These are phyloP conservation scores for Scarus forsteni DNA, from an alignment of 2,797 vertebrate genomes.

Conservation along the genomic window DNA sequence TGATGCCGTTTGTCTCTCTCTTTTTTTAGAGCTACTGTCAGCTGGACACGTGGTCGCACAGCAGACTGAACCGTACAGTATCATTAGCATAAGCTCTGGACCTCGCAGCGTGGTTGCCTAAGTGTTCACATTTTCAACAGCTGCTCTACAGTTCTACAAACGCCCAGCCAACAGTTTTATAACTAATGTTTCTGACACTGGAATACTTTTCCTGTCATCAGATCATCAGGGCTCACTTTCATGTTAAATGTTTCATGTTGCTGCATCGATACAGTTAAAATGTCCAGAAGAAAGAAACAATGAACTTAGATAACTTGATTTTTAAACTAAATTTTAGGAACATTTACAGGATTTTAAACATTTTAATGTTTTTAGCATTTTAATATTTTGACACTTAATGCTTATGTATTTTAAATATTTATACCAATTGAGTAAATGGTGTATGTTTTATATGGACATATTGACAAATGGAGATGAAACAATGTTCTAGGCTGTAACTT, in stretches of 20 bases:
- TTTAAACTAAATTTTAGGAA: constrained; percentile 15
- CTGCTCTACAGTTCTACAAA: neutral
- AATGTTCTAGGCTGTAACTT: too few species aligned
- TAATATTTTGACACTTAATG: too few species aligned
- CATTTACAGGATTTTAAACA: constrained; percentile 12
- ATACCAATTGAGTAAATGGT: neutral
- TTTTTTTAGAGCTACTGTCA: constrained; percentile 75
- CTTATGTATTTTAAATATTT: neutral
- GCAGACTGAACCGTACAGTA: constrained; percentile 81
- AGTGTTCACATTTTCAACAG: constrained; percentile 3
- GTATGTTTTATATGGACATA: neutral
- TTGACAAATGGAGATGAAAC: neutral
- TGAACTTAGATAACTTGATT: neutral
- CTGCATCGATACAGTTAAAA: neutral
- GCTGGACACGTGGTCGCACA: constrained; percentile 60
- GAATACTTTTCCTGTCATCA: too few species aligned
- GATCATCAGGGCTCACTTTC: neutral
- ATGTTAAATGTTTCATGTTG: constrained; percentile 9
- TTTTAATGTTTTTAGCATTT: constrained; percentile 6
- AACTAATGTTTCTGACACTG: too few species aligned
- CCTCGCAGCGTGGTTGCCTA: constrained; percentile 29
- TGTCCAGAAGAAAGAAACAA: neutral
- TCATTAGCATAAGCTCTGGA: constrained; percentile 73
- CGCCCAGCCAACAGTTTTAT: neutral
- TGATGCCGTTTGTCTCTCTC: constrained; percentile 12